Evolutionary conservation across 2,797 vertebrate genomes (phyloP), one percentile per base, ranked within the genome.

Genomic region (Sorex maritimensis): DNA sequence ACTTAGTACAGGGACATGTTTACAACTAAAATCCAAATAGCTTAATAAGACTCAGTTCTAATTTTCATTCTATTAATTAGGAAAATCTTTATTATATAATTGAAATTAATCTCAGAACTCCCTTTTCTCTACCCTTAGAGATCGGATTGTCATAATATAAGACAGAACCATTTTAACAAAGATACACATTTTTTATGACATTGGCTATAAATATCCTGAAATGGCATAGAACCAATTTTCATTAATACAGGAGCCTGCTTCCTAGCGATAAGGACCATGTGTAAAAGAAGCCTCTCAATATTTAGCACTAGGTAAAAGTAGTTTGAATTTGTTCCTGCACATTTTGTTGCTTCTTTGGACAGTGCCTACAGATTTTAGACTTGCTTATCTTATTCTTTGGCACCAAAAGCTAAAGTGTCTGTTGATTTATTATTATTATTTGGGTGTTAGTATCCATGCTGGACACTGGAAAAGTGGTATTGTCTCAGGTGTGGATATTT

Each of bases 1-100:
- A 69, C 5, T 88, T 75, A 92, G 30, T 8, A 93, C 15, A 77
- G 19, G 15, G 6, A 12, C 1, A 65, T 11, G 30, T 78, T 83
- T 81, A 75, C 94, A 52, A 81, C 17, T 68, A 81, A 91, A 89
- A 80, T 91, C 78, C 13, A 79, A 73, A 71, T 28, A 41, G 2
- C 19, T 52, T 78, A 58, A 77, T 14, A 28, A 81, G 82, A 90
- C 77, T 49, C 26, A 61, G 3, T 21, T 65, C 5, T 68, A 0
- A 41, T 26, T 85, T 78, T 87, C 17, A 84, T 41, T 11, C 7
- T 84, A 61, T 69, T 10, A 38, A 86, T 8, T 78, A 84, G n/a
- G 75, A 67, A 67, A 78, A 7, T 79, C 41, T 83, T 92, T 52
- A 52, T 91, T 81, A 74, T 49, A 2, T 41, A 69, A 11, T 69